Evolutionary conservation across 2,888 invertebrate genomes (phyloP).

Genomic region (Thecophora atra): DNA sequence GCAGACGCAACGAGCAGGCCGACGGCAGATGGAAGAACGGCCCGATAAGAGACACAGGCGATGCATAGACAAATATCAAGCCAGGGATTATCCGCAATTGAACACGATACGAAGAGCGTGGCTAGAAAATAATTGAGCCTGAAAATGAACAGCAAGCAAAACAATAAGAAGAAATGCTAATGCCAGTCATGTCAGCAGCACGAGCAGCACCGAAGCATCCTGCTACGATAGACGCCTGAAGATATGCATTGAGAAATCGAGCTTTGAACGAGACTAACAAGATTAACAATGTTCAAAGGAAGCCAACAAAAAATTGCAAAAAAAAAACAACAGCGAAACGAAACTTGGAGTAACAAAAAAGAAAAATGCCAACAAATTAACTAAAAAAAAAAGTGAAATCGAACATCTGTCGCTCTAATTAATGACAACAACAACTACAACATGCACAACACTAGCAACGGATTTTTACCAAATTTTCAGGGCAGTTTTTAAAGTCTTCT

Average conservation of each 20-base stretch:
- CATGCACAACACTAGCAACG: slow-evolving; percentile 54
- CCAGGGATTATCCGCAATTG: slow-evolving; percentile 34
- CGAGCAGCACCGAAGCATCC: slow-evolving; percentile 22
- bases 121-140: slow-evolving; percentile 18
- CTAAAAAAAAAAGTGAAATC: slow-evolving; percentile 14
- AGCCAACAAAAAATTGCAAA: slow-evolving; percentile 7
- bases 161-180: slow-evolving; percentile 5
- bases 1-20: neutral
- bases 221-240: slow-evolving; percentile 19
- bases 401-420: slow-evolving; percentile 37
- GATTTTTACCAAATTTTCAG: neutral
- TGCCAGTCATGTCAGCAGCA: slow-evolving; percentile 22
- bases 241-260: slow-evolving; percentile 17
- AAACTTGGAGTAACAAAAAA: neutral
- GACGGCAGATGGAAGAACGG: neutral
- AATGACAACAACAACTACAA: slow-evolving; percentile 40
- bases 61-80: slow-evolving; percentile 4
- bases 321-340: neutral
- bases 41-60: neutral
- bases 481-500: neutral
- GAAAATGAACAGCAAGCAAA: slow-evolving; percentile 22
- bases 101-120: slow-evolving; percentile 7
- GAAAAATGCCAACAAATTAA: neutral
- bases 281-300: slow-evolving; percentile 28
- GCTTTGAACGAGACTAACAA: slow-evolving; percentile 27